Conservation (phyloP, 1,140 invertebrate genomes). For the Rhopalosiphum maidis region DNA sequence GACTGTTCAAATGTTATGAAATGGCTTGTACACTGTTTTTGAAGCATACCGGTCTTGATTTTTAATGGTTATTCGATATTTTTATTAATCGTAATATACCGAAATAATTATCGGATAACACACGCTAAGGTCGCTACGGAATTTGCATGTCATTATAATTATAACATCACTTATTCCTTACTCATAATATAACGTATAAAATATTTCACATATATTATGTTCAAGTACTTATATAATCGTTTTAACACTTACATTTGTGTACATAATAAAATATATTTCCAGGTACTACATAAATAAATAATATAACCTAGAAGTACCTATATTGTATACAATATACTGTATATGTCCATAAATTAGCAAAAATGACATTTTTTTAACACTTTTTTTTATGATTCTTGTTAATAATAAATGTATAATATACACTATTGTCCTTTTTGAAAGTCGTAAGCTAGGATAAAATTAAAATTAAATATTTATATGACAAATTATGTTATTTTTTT, state of each 20-base stretch:
- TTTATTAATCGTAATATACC: background rate
- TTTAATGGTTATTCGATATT: background rate
- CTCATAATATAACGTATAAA: background rate
- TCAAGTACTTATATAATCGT: background rate
- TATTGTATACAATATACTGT: background rate
- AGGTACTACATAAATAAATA: background rate
- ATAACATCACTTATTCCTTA: background rate
- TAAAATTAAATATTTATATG: background rate
- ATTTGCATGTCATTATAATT: background rate
- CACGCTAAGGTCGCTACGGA: background rate
- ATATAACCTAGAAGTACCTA: background rate
- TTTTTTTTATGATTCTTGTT: background rate
- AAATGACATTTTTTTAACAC: background rate
- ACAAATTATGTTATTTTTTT: background rate
- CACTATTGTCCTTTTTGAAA: background rate
- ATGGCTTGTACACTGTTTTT: no score
- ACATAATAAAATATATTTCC: background rate
- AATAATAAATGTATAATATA: background rate
- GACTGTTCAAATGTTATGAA: no score
- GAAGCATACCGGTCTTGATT: background rate
- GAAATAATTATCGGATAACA: background rate
- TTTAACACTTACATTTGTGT: background rate
- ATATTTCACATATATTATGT: background rate
- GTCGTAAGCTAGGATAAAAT: background rate
- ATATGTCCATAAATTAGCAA: background rate